A percentile compares a stretch with the other conserved stretches of the same genome.
These are phyloP conservation scores for Idris sp. DNA, from an alignment of 1,140 invertebrate species.

Conservation along the genomic window DNA sequence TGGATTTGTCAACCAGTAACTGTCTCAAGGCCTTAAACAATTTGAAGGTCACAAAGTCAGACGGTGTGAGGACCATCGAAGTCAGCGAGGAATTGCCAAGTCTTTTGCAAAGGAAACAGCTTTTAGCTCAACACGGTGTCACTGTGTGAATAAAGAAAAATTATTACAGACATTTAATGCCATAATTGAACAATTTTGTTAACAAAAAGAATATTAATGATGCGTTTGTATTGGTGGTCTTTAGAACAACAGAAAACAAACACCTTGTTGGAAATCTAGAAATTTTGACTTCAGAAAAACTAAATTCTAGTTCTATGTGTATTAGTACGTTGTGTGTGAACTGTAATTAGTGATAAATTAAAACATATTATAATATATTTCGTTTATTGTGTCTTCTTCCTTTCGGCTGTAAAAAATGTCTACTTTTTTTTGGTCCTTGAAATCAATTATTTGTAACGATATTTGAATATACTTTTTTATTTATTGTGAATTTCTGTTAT, in stretches of 20 bases:
- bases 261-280: constrained; percentile 8
- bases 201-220: constrained; percentile 35
- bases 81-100: constrained; percentile 73
- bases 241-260: constrained; percentile 14
- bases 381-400: constrained; percentile 39
- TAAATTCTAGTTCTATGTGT: constrained; percentile 32
- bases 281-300: constrained; percentile 19
- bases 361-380: constrained; percentile 50
- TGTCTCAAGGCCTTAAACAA: constrained; percentile 70
- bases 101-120: constrained; percentile 74
- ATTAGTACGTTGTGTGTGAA: constrained; percentile 44
- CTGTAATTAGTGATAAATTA: constrained; percentile 51
- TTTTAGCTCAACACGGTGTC: constrained; percentile 75
- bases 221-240: constrained; percentile 35
- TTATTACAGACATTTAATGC: constrained; percentile 34
- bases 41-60: constrained; percentile 68
- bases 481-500: constrained; percentile 32
- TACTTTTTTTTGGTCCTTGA: constrained; percentile 11
- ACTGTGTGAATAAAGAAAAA: too few species aligned
- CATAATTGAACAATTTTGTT: constrained; percentile 45
- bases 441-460: constrained; percentile 29
- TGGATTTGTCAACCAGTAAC: constrained; percentile 69
- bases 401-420: constrained; percentile 28
- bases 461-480: constrained; percentile 51
- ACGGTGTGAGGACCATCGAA: constrained; percentile 61